Conservation (phyloP, 2,113 vertebrate genomes). For the Sus scrofa region T2T-Sscrofa CM000812.6:113154501-113155000, state of each 20-base stretch:
- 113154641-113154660: neutral
- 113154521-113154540: neutral
- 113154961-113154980: neutral
- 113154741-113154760: neutral
- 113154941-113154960: neutral
- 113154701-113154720: neutral
- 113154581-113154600: neutral
- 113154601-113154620: neutral
- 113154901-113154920: neutral
- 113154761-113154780: neutral
- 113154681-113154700: neutral
- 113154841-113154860: accelerated
- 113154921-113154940: neutral
- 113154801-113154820: neutral
- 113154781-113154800: neutral
- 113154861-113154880: neutral
- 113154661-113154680: neutral
- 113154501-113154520: neutral
- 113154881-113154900: neutral
- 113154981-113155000: neutral
- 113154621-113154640: neutral
- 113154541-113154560: neutral
- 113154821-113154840: neutral
- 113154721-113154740: neutral
- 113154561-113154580: neutral